Evolutionary conservation across 37 sponge, comb jelly and placozoan species (phyloP).

Genomic region (Crambe crambe): DNA sequence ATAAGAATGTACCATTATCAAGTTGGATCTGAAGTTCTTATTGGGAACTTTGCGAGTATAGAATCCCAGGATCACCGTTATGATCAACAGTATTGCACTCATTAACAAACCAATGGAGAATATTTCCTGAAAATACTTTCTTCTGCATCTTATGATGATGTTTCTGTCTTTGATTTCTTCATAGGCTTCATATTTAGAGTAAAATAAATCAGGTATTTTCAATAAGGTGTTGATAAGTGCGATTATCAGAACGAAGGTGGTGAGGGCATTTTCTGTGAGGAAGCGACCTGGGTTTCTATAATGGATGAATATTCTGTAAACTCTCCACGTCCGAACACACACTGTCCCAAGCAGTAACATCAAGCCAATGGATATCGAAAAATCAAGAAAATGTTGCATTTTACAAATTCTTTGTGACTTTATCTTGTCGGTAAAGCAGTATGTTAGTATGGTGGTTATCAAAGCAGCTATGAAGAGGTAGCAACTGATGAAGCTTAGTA

Average conservation of each 20-base stretch:
- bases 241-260: not conserved
- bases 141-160: not conserved
- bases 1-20: not conserved
- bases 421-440: not conserved
- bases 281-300: slow-evolving; percentile 20
- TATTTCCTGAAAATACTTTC: not conserved
- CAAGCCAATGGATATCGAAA: not conserved
- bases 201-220: not conserved
- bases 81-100: not conserved
- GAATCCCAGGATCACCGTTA: not conserved
- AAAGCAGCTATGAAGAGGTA: slow-evolving; percentile 6
- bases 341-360: slow-evolving; percentile 16
- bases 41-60: not conserved
- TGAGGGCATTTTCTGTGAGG: slow-evolving; percentile 1
- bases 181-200: not conserved
- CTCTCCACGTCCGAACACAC: slow-evolving; percentile 23
- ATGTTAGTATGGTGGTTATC: not conserved
- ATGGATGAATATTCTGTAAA: slow-evolving; percentile 43
- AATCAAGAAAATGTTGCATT: not conserved
- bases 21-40: not conserved
- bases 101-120: not conserved
- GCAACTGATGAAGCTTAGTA: slow-evolving; percentile 16
- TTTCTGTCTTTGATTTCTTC: not conserved
- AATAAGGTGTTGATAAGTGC: not conserved
- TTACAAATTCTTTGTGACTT: not conserved